Evolutionary conservation across 2,797 vertebrate species (phyloP).

Genomic region (Morelia viridis): DNA sequence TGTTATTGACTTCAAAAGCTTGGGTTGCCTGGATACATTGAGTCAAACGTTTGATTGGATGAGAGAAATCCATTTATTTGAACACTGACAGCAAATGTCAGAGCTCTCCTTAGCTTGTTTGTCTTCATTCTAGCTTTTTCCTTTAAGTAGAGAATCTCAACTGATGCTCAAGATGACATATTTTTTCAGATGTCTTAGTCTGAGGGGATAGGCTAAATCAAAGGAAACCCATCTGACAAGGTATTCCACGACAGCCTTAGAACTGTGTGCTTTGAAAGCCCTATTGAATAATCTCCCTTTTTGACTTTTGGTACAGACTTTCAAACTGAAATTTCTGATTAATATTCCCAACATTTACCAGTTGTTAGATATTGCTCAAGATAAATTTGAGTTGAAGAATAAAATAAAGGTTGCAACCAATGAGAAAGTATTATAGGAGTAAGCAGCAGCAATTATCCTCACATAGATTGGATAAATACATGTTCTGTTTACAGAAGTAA

Average conservation of each 20-base stretch:
- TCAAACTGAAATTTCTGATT: background rate
- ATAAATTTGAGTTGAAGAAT: background rate
- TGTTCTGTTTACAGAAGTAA: background rate
- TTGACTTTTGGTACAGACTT: background rate
- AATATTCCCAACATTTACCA: background rate
- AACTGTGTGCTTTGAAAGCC: background rate
- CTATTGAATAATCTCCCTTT: background rate
- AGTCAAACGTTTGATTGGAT: constrained; percentile 54
- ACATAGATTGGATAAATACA: background rate
- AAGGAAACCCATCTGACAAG: constrained; percentile 10
- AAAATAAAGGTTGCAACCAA: background rate
- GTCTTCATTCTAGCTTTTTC: constrained; percentile 44
- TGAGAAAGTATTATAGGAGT: background rate
- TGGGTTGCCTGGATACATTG: constrained; percentile 65
- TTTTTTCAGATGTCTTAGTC: constrained; percentile 8
- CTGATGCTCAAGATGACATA: constrained; percentile 4
- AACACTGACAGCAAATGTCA: constrained; percentile 42
- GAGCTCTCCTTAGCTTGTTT: constrained; percentile 42
- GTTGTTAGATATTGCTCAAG: background rate
- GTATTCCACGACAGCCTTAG: background rate
- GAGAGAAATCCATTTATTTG: constrained; percentile 60
- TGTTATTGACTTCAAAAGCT: constrained; percentile 58
- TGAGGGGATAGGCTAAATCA: constrained; percentile 7
- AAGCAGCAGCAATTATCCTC: background rate
- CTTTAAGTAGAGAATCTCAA: constrained; percentile 41